Percentiles rank a stretch among this genome's conserved stretches.
Evolutionary conservation across 2,113 vertebrate species (phyloP).

Genomic region (Glaucidium brasilianum): DNA sequence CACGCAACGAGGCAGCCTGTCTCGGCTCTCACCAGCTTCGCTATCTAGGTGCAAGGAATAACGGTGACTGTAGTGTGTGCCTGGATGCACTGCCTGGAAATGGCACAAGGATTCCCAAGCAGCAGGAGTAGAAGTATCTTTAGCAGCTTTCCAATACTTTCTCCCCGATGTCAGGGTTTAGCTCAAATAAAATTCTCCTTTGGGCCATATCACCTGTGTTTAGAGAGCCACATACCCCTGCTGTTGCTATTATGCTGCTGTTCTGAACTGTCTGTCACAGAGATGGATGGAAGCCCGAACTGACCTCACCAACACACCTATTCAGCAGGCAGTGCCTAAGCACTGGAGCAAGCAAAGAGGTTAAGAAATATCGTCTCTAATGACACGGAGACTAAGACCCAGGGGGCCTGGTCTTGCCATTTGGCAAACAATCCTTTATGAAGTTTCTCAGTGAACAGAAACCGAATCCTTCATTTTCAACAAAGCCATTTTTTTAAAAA

Average conservation of each 20-base stretch:
- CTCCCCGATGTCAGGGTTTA: neutral
- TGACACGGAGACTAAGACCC: neutral
- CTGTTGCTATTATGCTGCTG: fast-evolving
- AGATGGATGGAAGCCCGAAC: neutral
- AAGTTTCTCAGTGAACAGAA: neutral
- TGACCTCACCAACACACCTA: neutral
- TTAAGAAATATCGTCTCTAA: neutral
- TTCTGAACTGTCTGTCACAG: neutral
- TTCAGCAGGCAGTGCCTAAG: neutral
- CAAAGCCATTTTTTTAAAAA: neutral
- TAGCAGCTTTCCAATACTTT: neutral
- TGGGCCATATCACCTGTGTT: neutral
- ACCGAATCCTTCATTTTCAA: neutral
- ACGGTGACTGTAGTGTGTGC: fast-evolving
- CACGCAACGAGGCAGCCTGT: neutral
- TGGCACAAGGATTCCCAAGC: neutral
- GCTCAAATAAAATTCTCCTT: neutral
- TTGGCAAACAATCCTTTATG: neutral
- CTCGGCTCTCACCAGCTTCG: neutral
- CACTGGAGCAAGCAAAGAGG: neutral
- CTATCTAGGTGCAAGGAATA: neutral
- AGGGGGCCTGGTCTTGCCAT: neutral
- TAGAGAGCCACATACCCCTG: neutral
- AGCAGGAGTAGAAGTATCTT: neutral
- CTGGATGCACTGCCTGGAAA: neutral